Base-by-base conservation (phyloP, 2,797 vertebrate genomes). In the Cichlasoma orientale region DNA sequence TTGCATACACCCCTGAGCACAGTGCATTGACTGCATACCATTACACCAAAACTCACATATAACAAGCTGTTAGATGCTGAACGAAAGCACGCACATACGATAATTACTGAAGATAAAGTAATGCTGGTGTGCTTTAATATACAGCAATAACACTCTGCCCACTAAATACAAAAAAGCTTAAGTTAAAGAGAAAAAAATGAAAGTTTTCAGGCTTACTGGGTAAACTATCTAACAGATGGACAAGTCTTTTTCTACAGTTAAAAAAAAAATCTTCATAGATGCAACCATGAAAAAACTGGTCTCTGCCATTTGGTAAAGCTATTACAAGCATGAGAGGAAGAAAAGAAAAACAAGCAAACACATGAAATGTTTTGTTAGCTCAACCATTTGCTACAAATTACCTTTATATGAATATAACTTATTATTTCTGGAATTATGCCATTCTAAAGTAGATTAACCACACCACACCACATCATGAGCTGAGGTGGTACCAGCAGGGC, bases 81-180 rank as follows among this genome's bases (percentile, higher is more conserved):
- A 71, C 61, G 72, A 78, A 82, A 73, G 50, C 1, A 6, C 41
- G 75, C 54, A 50, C 10, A 70, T 55, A 78, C 25, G 31, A 50
- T 82, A 25, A 84, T 75, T 81, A n/a, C 25, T 56, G 3, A 71
- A 53, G 23, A 25, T 19, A 77, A 77, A 68, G 44, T 19, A 52
- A 0, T 52, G 6, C 11, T 31, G 50, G 63, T 16, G 11, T 68
- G 25, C 44, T 68, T 29, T 50, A 31, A 68, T 27, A 14, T 19
- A 31, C 29, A 52, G 18, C n/a, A 29, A n/a, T 18, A 52, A 31
- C 25, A 52, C 6, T 29, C 16, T 52, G 25, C 44, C 16, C 44
- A 47, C 16, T 18, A 18, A 47, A 2, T 47, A 18, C 14, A 18
- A 47, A 47, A 47, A 47, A 5, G 38, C 25, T 31, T 8, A 56